phyloP scores from a whole-genome alignment of 2,888 invertebrate genomes.

The Caenorhabditis drosophilae region DNA sequence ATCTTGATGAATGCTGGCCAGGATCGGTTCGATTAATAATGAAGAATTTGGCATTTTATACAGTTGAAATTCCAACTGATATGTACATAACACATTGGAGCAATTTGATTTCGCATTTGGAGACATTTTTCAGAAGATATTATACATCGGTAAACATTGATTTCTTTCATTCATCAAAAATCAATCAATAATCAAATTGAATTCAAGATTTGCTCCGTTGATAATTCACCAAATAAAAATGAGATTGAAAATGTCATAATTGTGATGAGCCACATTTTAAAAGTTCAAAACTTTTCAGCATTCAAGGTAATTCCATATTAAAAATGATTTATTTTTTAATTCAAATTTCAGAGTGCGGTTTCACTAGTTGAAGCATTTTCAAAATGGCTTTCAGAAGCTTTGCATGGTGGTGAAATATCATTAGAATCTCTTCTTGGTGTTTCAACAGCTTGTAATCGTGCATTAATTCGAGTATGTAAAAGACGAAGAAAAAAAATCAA shows the following conservation, averaged over 20 bases:
- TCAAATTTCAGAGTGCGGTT: conserved; percentile 82
- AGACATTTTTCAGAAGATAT: conserved; percentile 79
- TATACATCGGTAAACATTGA: conserved; percentile 53
- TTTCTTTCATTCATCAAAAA: neutral
- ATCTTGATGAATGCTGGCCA: conserved; percentile 81
- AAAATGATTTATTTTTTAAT: too few relatives aligned
- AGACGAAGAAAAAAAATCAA: neutral
- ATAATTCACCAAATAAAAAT: conserved; percentile 40
- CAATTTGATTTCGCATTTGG: conserved; percentile 83
- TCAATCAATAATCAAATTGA: neutral
- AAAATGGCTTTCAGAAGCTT: conserved; percentile 88
- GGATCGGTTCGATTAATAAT: conserved; percentile 81
- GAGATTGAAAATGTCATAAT: conserved; percentile 71
- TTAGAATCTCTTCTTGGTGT: conserved; percentile 80
- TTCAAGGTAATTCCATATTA: too few relatives aligned
- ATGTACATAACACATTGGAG: conserved; percentile 81
- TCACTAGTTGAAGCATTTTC: conserved; percentile 96
- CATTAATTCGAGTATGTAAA: conserved; percentile 74
- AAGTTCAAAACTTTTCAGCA: conserved; percentile 82
- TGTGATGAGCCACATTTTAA: conserved; percentile 75
- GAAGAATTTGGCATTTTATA: conserved; percentile 89
- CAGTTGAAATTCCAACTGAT: conserved; percentile 79
- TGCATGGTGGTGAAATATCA: conserved; percentile 85
- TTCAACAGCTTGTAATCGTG: conserved; percentile 86
- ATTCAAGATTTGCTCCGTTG: conserved; percentile 43